phyloP scores from a whole-genome alignment of 2,888 invertebrate genomes.

The Hemaris fuciformis region DNA sequence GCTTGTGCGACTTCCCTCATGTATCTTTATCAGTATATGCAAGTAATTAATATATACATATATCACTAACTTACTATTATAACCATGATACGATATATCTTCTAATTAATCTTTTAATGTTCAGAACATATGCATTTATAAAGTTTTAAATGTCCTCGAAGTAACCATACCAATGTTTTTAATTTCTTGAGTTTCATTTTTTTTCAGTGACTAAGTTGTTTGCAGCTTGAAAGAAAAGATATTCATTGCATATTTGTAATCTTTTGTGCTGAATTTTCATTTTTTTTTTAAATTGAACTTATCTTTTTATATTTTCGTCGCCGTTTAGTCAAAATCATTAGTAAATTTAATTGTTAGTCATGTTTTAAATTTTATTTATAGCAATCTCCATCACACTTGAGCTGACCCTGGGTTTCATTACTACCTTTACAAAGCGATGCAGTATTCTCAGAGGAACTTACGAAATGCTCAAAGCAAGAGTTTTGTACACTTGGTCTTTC shows the following conservation, averaged over 20 bases:
- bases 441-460: not conserved
- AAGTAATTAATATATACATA: not conserved
- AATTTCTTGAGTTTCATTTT: not conserved
- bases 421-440: not conserved
- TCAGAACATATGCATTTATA: not conserved
- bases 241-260: no score
- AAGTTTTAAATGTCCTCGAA: not conserved
- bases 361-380: no score
- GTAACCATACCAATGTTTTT: not conserved
- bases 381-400: not conserved
- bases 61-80: not conserved
- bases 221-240: no score
- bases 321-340: not conserved
- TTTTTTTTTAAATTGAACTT: not conserved
- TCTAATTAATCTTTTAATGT: not conserved
- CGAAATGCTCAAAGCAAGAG: not conserved
- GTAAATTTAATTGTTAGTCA: no score
- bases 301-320: not conserved
- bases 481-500: not conserved
- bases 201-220: not conserved
- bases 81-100: not conserved
- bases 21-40: not conserved
- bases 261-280: no score
- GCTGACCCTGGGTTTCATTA: not conserved
- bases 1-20: not conserved